These are phyloP conservation scores for Chaetodon trifascialis DNA, from an alignment of 2,113 vertebrate genomes.

Conservation along the genomic window DNA sequence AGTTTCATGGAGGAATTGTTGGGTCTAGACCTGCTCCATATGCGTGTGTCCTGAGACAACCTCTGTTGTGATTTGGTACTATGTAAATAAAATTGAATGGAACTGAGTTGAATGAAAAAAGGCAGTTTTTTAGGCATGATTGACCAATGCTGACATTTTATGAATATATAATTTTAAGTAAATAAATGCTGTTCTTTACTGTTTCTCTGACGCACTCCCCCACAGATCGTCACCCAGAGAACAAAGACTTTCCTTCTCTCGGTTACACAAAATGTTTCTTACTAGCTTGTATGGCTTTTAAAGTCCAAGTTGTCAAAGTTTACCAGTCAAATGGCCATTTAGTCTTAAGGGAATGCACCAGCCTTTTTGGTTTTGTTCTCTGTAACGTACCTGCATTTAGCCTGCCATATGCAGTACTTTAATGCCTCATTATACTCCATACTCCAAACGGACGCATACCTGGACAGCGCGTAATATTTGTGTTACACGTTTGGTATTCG, in stretches of 20 bases:
- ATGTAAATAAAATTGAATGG: no score
- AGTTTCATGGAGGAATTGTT: neutral
- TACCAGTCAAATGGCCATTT: neutral
- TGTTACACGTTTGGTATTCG: no score
- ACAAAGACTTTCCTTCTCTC: neutral
- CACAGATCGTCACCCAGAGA: neutral
- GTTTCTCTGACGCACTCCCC: neutral
- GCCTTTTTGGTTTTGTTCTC: neutral
- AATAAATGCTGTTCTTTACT: neutral
- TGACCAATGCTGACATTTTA: neutral
- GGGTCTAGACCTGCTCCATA: no score
- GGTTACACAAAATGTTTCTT: slow-evolving; percentile 12
- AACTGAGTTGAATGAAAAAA: no score
- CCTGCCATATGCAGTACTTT: neutral
- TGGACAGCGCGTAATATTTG: no score
- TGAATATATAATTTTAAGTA: no score
- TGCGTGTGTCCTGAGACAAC: no score
- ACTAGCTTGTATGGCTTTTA: neutral
- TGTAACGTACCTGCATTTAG: neutral
- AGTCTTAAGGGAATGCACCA: neutral
- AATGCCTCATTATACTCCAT: neutral
- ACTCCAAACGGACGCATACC: no score
- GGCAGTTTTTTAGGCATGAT: neutral
- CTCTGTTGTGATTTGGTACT: no score
- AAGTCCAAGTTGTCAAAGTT: neutral